Evolutionary conservation across 2,888 invertebrate genomes (phyloP).

Genomic region (Chalcosyrphus nemorum): DNA sequence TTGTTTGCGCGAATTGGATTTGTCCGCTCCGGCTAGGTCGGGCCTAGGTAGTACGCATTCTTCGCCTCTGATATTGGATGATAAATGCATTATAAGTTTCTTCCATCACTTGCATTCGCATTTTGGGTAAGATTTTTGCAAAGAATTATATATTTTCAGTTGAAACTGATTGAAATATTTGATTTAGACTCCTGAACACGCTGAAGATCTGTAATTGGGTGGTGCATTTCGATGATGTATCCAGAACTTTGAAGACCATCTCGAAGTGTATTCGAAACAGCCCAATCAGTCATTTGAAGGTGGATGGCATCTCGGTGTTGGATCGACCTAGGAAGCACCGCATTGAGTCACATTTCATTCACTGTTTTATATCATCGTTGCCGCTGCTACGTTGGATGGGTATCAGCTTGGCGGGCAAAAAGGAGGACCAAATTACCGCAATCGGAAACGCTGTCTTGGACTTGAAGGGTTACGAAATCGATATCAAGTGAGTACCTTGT

Average conservation of each 20-base stretch:
- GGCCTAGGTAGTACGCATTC: constrained; percentile 79
- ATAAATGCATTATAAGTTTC: constrained; percentile 82
- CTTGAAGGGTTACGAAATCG: constrained; percentile 77
- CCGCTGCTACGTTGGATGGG: constrained; percentile 77
- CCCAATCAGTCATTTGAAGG: constrained; percentile 77
- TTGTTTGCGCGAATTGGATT: constrained; percentile 82
- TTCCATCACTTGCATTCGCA: constrained; percentile 82
- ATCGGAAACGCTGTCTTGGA: constrained; percentile 77
- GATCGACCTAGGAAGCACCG: constrained; percentile 76
- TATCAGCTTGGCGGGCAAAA: constrained; percentile 77
- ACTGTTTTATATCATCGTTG: constrained; percentile 76
- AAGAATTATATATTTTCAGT: not conserved
- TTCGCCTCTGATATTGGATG: constrained; percentile 82
- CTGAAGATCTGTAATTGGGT: constrained; percentile 78
- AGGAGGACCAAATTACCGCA: constrained; percentile 77
- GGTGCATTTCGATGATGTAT: constrained; percentile 77
- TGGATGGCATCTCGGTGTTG: constrained; percentile 77
- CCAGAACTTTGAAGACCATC: constrained; percentile 76
- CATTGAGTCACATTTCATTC: constrained; percentile 76
- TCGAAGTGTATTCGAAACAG: constrained; percentile 77
- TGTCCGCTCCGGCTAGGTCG: constrained; percentile 82
- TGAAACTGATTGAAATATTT: not conserved
- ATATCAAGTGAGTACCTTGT: constrained; percentile 77
- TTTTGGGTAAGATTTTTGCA: constrained; percentile 80
- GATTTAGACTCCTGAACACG: constrained; percentile 76